These are phyloP conservation scores for Paratrypauchen microcephalus DNA, from an alignment of 2,797 vertebrate species.

Conservation along the genomic window DNA sequence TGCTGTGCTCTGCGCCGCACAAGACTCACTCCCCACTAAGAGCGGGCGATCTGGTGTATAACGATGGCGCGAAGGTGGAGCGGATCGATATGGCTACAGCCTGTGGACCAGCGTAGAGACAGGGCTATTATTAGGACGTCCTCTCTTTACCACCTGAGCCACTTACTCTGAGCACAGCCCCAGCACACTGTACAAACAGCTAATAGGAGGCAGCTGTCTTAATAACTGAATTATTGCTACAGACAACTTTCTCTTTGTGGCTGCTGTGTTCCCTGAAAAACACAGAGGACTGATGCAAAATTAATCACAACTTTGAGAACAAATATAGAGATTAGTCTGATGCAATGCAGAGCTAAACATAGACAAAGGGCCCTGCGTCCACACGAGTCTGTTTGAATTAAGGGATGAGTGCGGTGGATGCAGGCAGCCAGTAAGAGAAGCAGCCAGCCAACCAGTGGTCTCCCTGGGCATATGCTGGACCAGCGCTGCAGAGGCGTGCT, in stretches of 20 bases:
- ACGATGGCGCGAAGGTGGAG: conserved; percentile 63
- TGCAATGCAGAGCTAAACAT: conserved; percentile 22
- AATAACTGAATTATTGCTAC: conserved; percentile 27
- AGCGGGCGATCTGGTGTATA: conserved; percentile 57
- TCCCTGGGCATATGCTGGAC: conserved; percentile 67
- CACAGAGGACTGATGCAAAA: conserved; percentile 44
- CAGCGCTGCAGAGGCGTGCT: conserved; percentile 60
- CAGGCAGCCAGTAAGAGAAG: conserved; percentile 48
- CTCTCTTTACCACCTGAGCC: conserved; percentile 73
- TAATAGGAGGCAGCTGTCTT: conserved; percentile 6
- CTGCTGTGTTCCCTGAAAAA: conserved; percentile 28
- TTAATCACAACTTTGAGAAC: conserved; percentile 50
- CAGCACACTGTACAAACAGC: conserved; percentile 16
- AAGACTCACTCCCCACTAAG: conserved; percentile 44
- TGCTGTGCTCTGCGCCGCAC: conserved; percentile 42
- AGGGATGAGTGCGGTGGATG: conserved; percentile 32
- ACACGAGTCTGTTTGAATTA: conserved; percentile 47
- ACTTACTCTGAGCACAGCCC: conserved; percentile 61
- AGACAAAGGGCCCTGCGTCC: conserved; percentile 12
- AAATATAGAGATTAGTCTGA: conserved; percentile 56
- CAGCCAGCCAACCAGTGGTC: conserved; percentile 59
- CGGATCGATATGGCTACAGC: conserved; percentile 70
- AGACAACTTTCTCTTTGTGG: conserved; percentile 19
- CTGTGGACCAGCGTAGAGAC: conserved; percentile 71
- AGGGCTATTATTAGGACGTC: conserved; percentile 74